These are phyloP conservation scores for Phocides pigmalion DNA, from an alignment of 1,140 invertebrate genomes.

Conservation along the genomic window DNA sequence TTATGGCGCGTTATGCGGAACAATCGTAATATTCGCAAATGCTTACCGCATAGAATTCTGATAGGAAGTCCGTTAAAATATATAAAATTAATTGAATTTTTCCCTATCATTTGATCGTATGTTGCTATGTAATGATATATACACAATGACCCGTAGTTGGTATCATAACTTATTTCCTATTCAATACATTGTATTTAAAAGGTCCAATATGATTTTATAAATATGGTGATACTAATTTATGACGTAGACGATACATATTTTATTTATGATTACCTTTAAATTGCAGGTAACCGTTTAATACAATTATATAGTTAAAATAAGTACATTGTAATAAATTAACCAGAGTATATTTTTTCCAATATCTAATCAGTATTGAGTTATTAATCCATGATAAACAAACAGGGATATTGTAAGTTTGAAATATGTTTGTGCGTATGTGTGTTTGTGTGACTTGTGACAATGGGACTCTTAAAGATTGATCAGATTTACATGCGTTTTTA, in stretches of 20 bases:
- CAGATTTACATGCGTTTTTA: no score
- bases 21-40: neutral
- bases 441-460: no score
- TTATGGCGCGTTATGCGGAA: slow-evolving; percentile 4
- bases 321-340: no score
- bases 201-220: slow-evolving; percentile 2
- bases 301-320: neutral
- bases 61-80: slow-evolving; percentile 2
- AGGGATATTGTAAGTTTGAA: no score
- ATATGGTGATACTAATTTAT: neutral
- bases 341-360: no score
- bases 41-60: neutral
- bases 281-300: neutral
- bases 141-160: neutral
- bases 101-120: neutral
- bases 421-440: no score
- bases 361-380: no score
- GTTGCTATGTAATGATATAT: slow-evolving; percentile 8
- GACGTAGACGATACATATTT: no score
- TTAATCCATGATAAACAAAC: no score
- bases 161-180: slow-evolving; percentile 16
- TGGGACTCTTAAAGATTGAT: no score
- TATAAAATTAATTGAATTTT: slow-evolving; percentile 13
- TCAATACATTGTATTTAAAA: slow-evolving; percentile 5
- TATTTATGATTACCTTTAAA: neutral